Conservation (phyloP, 2,113 vertebrate species). For the Ramphastos sulfuratus region DNA sequence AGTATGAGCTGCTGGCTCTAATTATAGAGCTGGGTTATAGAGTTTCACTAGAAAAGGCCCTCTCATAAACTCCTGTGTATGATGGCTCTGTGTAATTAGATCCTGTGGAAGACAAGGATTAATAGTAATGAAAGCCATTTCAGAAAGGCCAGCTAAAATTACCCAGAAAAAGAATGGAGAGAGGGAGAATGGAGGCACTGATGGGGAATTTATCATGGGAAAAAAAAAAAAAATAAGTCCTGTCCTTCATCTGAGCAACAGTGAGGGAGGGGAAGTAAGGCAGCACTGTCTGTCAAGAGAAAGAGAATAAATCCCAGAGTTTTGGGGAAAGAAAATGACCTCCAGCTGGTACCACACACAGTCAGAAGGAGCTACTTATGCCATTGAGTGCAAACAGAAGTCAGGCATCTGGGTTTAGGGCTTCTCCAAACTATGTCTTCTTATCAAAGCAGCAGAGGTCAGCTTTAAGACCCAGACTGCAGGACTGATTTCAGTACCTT, state of each 20-base stretch:
- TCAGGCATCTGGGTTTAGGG: not conserved
- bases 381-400: not conserved
- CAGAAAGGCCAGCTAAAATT: constrained; percentile 56
- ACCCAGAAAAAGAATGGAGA: not conserved
- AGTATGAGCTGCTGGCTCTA: not conserved
- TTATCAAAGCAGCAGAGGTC: not conserved
- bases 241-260: not conserved
- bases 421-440: not conserved
- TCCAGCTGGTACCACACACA: not conserved
- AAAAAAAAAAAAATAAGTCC: not conserved
- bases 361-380: not conserved
- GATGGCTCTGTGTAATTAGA: constrained; percentile 19
- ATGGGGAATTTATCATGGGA: not conserved
- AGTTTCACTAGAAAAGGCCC: constrained; percentile 46
- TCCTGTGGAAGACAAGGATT: constrained; percentile 29
- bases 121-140: constrained; percentile 42
- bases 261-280: not conserved
- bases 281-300: not conserved
- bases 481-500: not conserved
- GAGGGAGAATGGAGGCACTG: not conserved
- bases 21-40: constrained; percentile 3
- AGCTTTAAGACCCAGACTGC: not conserved
- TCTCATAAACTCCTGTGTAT: constrained; percentile 15
- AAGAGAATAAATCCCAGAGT: not conserved
- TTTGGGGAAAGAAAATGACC: not conserved